These are phyloP conservation scores for Gisinianus flammeolus DNA, from an alignment of 2,888 invertebrate species.

Conservation along the genomic window DNA sequence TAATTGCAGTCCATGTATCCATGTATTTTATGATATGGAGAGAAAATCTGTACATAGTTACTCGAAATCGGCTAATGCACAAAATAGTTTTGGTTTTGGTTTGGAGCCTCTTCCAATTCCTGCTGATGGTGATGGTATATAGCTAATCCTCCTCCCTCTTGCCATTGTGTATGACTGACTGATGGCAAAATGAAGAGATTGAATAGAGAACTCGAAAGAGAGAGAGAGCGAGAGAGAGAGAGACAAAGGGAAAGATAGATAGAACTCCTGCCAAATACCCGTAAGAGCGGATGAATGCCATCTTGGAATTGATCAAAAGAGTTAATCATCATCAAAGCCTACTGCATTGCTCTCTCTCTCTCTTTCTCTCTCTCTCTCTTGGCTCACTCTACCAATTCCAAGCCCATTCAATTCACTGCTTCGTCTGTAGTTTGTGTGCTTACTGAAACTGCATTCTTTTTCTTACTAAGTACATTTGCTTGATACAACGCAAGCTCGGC, in stretches of 20 bases:
- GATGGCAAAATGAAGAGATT: constrained; percentile 20
- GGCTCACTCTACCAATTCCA: constrained; percentile 6
- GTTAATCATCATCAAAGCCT: constrained; percentile 21
- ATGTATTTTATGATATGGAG: no score
- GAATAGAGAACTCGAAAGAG: not conserved
- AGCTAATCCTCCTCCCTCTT: no score
- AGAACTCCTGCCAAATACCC: constrained; percentile 12
- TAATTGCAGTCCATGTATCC: no score
- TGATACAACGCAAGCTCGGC: no score
- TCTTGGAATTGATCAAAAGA: constrained; percentile 12
- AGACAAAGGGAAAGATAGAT: constrained; percentile 12
- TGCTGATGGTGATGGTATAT: no score
- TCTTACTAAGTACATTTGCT: no score
- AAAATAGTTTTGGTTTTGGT: no score
- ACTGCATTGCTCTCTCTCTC: not conserved
- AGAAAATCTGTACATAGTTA: no score
- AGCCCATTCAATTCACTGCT: not conserved
- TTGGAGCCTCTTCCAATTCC: no score
- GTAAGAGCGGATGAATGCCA: not conserved
- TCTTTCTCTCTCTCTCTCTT: not conserved
- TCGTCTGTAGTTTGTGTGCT: no score
- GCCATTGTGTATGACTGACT: not conserved
- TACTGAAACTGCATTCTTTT: no score
- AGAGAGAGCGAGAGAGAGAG: not conserved
- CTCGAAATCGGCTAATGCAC: no score